A percentile compares a stretch with the other conserved stretches of the same genome.
Conservation (phyloP, 1,140 invertebrate genomes). For the Danaus melanippus region DNA sequence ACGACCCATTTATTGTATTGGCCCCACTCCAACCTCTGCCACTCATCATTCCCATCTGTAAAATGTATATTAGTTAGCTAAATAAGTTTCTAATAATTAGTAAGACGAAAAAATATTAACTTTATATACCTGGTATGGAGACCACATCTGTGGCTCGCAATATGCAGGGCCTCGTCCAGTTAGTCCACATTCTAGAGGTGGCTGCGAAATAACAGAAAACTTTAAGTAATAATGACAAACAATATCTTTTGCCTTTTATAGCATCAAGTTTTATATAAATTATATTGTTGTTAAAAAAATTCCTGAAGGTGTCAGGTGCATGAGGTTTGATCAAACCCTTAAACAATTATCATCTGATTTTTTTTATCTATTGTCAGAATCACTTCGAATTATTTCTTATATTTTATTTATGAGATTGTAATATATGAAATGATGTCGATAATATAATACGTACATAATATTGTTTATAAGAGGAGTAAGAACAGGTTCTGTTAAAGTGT, state of each 20-base stretch:
- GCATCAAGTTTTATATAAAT: too few relatives aligned
- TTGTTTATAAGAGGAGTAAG: too few relatives aligned
- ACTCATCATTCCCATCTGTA: constrained; percentile 46
- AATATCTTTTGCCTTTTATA: not conserved
- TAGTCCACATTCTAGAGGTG: constrained; percentile 56
- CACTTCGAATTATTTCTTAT: too few relatives aligned
- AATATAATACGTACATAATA: constrained; percentile 1
- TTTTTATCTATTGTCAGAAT: too few relatives aligned
- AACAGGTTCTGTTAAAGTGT: constrained; percentile 5
- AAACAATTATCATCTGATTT: not conserved
- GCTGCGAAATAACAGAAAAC: constrained; percentile 40
- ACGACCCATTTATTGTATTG: constrained; percentile 31
- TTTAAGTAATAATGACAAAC: constrained; percentile 1
- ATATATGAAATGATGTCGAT: constrained; percentile 8
- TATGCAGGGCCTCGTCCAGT: constrained; percentile 42
- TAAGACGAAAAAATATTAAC: too few relatives aligned
- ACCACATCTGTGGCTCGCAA: constrained; percentile 61
- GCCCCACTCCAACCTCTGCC: constrained; percentile 41
- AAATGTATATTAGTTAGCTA: constrained; percentile 8
- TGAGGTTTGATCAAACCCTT: constrained; percentile 6
- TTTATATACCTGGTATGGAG: constrained; percentile 54
- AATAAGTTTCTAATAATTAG: not conserved
- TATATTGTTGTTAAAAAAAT: too few relatives aligned
- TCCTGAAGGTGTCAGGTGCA: not conserved
- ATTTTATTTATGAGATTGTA: not conserved